A percentile compares a stretch with the other conserved stretches of the same genome.
Conservation (phyloP, 2,888 invertebrate species). For the Macrophya annulata region DNA sequence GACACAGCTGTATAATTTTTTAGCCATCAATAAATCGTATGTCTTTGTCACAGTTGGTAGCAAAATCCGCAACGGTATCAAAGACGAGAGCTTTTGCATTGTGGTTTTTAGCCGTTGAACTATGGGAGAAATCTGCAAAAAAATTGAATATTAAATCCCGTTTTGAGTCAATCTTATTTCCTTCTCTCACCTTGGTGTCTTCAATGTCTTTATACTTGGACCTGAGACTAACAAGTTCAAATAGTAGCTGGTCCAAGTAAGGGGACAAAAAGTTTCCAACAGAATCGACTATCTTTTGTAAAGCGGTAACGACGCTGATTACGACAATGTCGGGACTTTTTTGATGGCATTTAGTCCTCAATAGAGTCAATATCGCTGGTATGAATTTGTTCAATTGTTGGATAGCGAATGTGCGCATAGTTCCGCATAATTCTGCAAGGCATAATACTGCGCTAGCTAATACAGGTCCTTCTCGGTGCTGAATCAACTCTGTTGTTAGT, state of each 20-base stretch:
- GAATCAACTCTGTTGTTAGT: slow-evolving; percentile 84
- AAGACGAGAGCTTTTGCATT: slow-evolving; percentile 85
- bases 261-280: slow-evolving; percentile 92
- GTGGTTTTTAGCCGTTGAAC: slow-evolving; percentile 83
- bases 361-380: slow-evolving; percentile 86
- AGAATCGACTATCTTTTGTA: slow-evolving; percentile 91
- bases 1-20: slow-evolving; percentile 83
- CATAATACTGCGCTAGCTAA: slow-evolving; percentile 89
- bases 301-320: slow-evolving; percentile 89
- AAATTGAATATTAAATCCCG: background rate
- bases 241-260: slow-evolving; percentile 88
- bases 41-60: slow-evolving; percentile 88
- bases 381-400: slow-evolving; percentile 89
- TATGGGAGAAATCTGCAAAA: slow-evolving; percentile 77
- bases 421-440: slow-evolving; percentile 89
- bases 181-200: slow-evolving; percentile 71
- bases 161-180: background rate
- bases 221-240: slow-evolving; percentile 83
- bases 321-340: slow-evolving; percentile 84
- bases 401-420: slow-evolving; percentile 89
- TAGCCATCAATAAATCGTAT: slow-evolving; percentile 84
- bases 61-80: slow-evolving; percentile 88
- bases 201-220: slow-evolving; percentile 72
- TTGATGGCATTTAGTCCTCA: slow-evolving; percentile 84
- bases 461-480: slow-evolving; percentile 83